A percentile compares a stretch with the other conserved stretches of the same genome.
phyloP scores from a whole-genome alignment of 2,888 invertebrate species.

The Lepas anatifera region DNA sequence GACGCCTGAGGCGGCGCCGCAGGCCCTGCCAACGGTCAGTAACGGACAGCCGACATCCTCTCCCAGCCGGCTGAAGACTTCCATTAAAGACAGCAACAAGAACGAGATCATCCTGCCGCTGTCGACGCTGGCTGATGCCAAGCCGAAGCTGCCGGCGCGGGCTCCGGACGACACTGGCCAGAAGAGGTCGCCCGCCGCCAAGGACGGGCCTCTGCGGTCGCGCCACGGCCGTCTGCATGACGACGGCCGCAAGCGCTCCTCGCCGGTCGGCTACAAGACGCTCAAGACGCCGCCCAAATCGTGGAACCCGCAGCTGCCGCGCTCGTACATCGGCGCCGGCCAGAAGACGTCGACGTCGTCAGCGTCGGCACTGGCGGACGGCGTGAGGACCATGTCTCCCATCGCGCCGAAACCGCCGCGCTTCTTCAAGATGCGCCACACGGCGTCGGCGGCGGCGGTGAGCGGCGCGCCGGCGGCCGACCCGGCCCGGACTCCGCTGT shows the following conservation, averaged over 20 bases:
- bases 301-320: conserved; percentile 41
- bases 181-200: conserved; percentile 52
- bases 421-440: conserved; percentile 42
- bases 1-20: background rate
- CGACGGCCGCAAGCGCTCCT: conserved; percentile 21
- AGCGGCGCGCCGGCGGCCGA: no score
- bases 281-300: conserved; percentile 45
- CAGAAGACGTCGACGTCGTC: conserved; percentile 24
- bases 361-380: background rate
- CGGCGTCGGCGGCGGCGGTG: background rate
- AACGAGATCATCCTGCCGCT: conserved; percentile 10
- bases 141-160: background rate
- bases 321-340: conserved; percentile 22
- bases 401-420: conserved; percentile 38
- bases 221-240: background rate
- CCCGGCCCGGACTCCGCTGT: background rate
- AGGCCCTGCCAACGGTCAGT: background rate
- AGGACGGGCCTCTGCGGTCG: conserved; percentile 29
- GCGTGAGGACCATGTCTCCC: conserved; percentile 14
- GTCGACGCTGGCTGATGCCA: background rate
- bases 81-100: background rate
- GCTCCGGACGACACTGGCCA: conserved; percentile 40
- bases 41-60: background rate
- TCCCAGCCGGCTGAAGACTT: background rate
- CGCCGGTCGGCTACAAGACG: conserved; percentile 42